These are phyloP conservation scores for Epsilonema sp. DNA, from an alignment of 2,888 invertebrate species.

Conservation along the genomic window DNA sequence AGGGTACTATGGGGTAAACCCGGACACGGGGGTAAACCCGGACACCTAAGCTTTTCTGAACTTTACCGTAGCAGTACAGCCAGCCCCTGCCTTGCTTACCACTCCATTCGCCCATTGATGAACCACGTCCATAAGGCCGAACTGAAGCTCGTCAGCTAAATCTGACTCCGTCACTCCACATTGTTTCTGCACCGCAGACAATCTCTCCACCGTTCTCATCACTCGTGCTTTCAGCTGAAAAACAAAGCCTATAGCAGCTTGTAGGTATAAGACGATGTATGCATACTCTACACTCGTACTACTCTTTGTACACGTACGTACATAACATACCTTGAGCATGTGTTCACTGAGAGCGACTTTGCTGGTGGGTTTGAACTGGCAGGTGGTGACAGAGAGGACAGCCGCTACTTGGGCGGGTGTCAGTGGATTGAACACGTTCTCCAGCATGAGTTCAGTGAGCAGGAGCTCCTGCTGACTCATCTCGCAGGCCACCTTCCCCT, in stretches of 20 bases:
- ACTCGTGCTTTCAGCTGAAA: too few species aligned
- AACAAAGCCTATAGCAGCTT: too few species aligned
- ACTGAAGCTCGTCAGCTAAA: conserved; percentile 49
- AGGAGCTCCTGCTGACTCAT: conserved; percentile 61
- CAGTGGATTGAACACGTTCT: conserved; percentile 64
- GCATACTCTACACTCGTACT: too few species aligned
- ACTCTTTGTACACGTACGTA: too few species aligned
- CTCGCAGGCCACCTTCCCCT: conserved; percentile 65
- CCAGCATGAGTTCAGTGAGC: conserved; percentile 75
- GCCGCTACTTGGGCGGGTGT: conserved; percentile 81
- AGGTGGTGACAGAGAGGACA: conserved; percentile 71
- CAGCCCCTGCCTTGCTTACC: conserved; percentile 34
- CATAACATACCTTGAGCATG: background rate
- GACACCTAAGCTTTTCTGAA: too few species aligned
- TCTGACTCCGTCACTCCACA: background rate
- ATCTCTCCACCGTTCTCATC: background rate
- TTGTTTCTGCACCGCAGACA: background rate
- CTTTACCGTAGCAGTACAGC: background rate
- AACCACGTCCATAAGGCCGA: conserved; percentile 76
- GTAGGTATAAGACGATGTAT: too few species aligned
- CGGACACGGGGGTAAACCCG: too few species aligned
- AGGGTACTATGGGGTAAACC: too few species aligned
- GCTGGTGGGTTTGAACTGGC: conserved; percentile 55
- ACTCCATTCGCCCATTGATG: conserved; percentile 84
- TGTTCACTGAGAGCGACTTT: too few species aligned